Base-by-base conservation (phyloP, 2,113 vertebrate species). In the Motacilla tschutschensis region DNA sequence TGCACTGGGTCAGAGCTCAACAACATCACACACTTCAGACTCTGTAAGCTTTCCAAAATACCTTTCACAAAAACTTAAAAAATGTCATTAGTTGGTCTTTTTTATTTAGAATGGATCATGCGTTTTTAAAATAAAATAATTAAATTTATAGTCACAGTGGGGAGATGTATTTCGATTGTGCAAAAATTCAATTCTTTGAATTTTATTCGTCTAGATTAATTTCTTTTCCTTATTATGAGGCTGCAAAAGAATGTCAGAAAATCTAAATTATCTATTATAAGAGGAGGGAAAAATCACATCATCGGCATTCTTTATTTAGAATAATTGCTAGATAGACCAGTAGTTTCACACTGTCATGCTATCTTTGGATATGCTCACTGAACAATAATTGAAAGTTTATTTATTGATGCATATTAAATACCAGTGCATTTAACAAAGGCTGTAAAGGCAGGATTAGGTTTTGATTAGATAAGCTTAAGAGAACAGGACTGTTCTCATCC, bases 331-430 rank as follows among this genome's bases (percentile, higher is more conserved):
- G 91, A 86, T 79, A 96, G 66, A 87, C 35, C 77, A 94, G 73
- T 93, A 92, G 75, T 87, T 96, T 95, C 94, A 94, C 65, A 94
- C 75, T 92, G 89, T 95, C 87, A 81, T 85, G 75, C 75, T 94
- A 89, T 93, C 94, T 95, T 94, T 92, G 85, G 85, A 85, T 93
- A 71, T 92, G 76, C 89, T 96, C 91, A 80, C 76, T 91, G 93
- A 86, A 95, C 94, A 93, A 95, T 93, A 96, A 95, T 86, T 96
- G 73, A 93, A 96, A 96, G 88, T 96, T 96, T 95, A 95, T 96
- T 96, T 96, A 95, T 89, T 93, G 93, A 95, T 94, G 91, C 94
- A 96, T 95, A 93, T 88, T 94, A 96, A 97, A 93, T 94, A 96
- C 92, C 91, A 94, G 58, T 78, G 93, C 94, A 90, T 88, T 95